phyloP scores from a whole-genome alignment of 2,888 invertebrate genomes.

The Sclerodermus sp. region DNA sequence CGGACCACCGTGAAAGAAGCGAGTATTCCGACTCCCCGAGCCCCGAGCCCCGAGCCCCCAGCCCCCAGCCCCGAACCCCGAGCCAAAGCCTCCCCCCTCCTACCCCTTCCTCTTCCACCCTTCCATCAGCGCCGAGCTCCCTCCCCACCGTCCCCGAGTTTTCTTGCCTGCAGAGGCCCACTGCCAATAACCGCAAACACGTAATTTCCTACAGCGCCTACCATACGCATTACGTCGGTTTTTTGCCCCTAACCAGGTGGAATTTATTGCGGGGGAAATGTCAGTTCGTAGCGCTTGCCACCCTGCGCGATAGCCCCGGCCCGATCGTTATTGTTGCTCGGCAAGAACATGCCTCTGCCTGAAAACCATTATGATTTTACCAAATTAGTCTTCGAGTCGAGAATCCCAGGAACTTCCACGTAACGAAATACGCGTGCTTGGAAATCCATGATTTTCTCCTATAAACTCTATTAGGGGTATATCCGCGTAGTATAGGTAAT shows the following conservation, averaged over 20 bases:
- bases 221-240: slow-evolving; percentile 33
- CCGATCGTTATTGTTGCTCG: not conserved
- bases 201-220: slow-evolving; percentile 49
- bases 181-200: slow-evolving; percentile 51
- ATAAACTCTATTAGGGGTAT: too few relatives aligned
- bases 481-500: too few relatives aligned
- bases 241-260: slow-evolving; percentile 37
- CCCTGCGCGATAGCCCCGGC: slow-evolving; percentile 13
- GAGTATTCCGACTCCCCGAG: slow-evolving; percentile 37
- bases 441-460: too few relatives aligned
- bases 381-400: too few relatives aligned
- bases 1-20: slow-evolving; percentile 54
- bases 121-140: too few relatives aligned
- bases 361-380: too few relatives aligned
- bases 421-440: too few relatives aligned
- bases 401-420: too few relatives aligned
- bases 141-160: slow-evolving; percentile 17
- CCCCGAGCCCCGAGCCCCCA: slow-evolving; percentile 26
- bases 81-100: slow-evolving; percentile 11
- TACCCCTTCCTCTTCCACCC: slow-evolving; percentile 8
- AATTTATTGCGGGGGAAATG: slow-evolving; percentile 41
- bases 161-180: slow-evolving; percentile 34
- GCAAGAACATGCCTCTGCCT: not conserved
- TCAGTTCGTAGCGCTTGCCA: slow-evolving; percentile 27
- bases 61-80: slow-evolving; percentile 6